Evolutionary conservation across 64 coral and sea anemone species (phyloP), one percentile per base, ranked within the genome.

Genomic region (Montipora cactus): DNA sequence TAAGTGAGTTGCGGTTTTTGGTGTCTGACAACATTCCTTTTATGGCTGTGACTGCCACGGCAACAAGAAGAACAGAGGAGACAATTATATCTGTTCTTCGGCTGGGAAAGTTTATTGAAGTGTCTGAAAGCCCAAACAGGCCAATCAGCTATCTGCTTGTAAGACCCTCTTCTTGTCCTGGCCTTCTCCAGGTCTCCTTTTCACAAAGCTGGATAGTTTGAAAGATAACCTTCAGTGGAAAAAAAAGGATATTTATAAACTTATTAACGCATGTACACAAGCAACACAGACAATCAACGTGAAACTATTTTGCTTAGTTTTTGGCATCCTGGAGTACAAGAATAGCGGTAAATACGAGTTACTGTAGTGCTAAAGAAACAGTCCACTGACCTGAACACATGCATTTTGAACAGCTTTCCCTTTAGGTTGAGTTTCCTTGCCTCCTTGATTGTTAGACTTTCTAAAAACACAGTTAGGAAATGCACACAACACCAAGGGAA

Each of bases 161-260:
- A 83, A 61, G 5, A 83, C 49, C 22, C 49, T 18, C 80, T 83
- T 59, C 80, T 83, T 8, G 52, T 55, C 23, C 64, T 37, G 4
- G 80, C 80, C 49, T 83, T 83, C 22, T 55, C 80, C 58, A 83
- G n/a, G n/a, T n/a, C n/a, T 67, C 46, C 70, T 85, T 87, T 44
- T 71, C 62, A 74, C 84, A 87, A 49, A 23, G 22, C 22, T 23
- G 84, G 67, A 48, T 87, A 87, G 37, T 74, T 87, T 44, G 28
- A 37, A 87, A 71, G 48, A 22, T 87, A 19, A 87, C 84, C 84
- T 87, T 37, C 22, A 28, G 44, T 76, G 46, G 7, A 18, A 6
- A 76, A 76, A 66, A 67, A 44, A 67, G 12, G 4, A 79, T 49
- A 16, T 79, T 48, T 47, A 6, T 47, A 49, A 58, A 58, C 57